Percentiles rank a stretch among this genome's conserved stretches.
These are phyloP conservation scores for Volucella inflata DNA, from an alignment of 2,888 invertebrate species.

Conservation along the genomic window DNA sequence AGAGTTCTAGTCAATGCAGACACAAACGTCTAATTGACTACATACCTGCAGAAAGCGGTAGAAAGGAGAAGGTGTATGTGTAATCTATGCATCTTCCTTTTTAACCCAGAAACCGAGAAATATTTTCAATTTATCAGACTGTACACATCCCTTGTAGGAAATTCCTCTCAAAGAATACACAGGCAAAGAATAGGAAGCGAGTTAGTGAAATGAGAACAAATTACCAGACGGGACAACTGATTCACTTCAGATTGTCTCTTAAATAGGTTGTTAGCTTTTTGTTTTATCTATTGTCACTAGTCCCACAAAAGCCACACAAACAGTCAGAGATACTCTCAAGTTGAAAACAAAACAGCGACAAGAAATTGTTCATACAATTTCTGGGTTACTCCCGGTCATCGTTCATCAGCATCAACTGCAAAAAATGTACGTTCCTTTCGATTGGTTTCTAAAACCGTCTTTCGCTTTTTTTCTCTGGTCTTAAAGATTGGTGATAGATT, in stretches of 20 bases:
- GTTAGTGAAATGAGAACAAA: conserved; percentile 12
- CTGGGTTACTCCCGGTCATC: not conserved
- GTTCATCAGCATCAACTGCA: too few relatives aligned
- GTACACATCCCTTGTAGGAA: too few relatives aligned
- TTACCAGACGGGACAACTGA: conserved; percentile 43
- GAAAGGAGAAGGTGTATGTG: too few relatives aligned
- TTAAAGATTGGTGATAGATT: conserved; percentile 9
- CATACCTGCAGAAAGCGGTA: too few relatives aligned
- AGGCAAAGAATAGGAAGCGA: not conserved
- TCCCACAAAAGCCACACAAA: too few relatives aligned
- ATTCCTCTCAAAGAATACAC: not conserved
- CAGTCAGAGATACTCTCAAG: too few relatives aligned
- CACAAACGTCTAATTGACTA: too few relatives aligned
- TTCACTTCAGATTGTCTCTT: conserved; percentile 47
- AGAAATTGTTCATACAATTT: not conserved
- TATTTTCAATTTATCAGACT: conserved; percentile 49
- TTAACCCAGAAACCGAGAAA: conserved; percentile 64
- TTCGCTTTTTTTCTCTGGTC: conserved; percentile 10
- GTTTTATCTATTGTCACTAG: not conserved
- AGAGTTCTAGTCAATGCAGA: too few relatives aligned
- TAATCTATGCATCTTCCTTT: conserved; percentile 35
- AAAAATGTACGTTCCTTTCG: not conserved
- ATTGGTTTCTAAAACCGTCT: conserved; percentile 4
- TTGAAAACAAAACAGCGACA: not conserved
- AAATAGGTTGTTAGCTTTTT: conserved; percentile 12